Evolutionary conservation across 2,113 vertebrate genomes (phyloP).

Genomic region (Oncorhynchus tshawytscha): DNA sequence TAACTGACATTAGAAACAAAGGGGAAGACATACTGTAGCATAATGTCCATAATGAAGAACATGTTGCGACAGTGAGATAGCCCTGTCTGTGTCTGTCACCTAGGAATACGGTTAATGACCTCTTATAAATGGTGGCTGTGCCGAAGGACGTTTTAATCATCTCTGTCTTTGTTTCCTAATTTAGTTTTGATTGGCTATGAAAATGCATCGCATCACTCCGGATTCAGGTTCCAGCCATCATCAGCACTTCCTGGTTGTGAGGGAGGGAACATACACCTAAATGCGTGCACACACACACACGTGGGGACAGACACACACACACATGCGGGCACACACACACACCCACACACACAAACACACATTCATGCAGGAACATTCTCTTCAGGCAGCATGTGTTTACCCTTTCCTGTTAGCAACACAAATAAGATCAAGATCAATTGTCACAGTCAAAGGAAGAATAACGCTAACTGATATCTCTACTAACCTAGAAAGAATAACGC

Average conservation of each 20-base stretch:
- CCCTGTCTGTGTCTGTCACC: not conserved
- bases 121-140: slow-evolving; percentile 68
- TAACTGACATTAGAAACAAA: too few species aligned
- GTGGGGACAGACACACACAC: not conserved
- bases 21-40: not conserved
- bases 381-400: not conserved
- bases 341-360: slow-evolving; percentile 1
- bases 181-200: slow-evolving; percentile 84
- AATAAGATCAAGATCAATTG: not conserved
- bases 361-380: not conserved
- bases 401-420: not conserved
- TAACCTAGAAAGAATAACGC: too few species aligned
- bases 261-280: slow-evolving; percentile 35
- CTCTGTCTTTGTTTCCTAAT: slow-evolving; percentile 77
- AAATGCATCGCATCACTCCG: slow-evolving; percentile 75
- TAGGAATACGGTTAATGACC: not conserved
- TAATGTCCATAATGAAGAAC: not conserved
- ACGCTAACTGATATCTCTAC: not conserved
- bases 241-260: slow-evolving; percentile 79
- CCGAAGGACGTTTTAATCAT: slow-evolving; percentile 71
- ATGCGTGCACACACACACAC: not conserved
- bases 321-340: not conserved
- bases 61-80: not conserved
- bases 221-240: slow-evolving; percentile 74
- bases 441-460: not conserved